Percentiles rank a stretch among this genome's conserved stretches.
Conservation (phyloP, 2,797 vertebrate genomes). For the Danio kyathit region DNA sequence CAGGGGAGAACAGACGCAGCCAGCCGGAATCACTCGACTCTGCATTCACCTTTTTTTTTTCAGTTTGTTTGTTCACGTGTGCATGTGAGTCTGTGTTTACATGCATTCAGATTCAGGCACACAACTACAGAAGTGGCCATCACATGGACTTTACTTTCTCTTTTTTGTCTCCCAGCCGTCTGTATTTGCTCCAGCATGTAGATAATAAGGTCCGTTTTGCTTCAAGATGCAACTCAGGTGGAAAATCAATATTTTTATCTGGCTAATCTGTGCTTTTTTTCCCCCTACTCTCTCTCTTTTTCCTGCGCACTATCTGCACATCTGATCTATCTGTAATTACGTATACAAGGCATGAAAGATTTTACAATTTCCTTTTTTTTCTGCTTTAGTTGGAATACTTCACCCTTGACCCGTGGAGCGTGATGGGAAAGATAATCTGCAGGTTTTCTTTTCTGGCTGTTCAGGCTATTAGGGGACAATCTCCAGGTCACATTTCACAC, state of each 20-base stretch:
- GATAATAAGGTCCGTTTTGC: conserved; percentile 61
- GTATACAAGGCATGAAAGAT: conserved; percentile 6
- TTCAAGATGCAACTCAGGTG: conserved; percentile 28
- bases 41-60: conserved; percentile 33
- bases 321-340: conserved; percentile 25
- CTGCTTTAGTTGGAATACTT: conserved; percentile 21
- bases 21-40: conserved; percentile 71
- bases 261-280: conserved; percentile 24
- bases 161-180: not conserved
- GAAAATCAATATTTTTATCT: conserved; percentile 50
- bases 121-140: not conserved
- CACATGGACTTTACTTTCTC: not conserved
- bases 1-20: conserved; percentile 62
- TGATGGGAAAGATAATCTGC: not conserved
- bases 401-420: not conserved
- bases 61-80: conserved; percentile 6
- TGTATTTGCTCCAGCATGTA: conserved; percentile 47
- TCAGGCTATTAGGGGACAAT: not conserved
- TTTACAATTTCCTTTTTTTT: conserved; percentile 32
- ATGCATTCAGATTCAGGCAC: not conserved
- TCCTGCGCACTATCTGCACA: conserved; percentile 10
- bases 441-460: not conserved
- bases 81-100: conserved; percentile 15
- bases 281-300: not conserved
- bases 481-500: not conserved